phyloP scores from a whole-genome alignment of 2,797 vertebrate genomes.

The Anolis apletophallus region DNA sequence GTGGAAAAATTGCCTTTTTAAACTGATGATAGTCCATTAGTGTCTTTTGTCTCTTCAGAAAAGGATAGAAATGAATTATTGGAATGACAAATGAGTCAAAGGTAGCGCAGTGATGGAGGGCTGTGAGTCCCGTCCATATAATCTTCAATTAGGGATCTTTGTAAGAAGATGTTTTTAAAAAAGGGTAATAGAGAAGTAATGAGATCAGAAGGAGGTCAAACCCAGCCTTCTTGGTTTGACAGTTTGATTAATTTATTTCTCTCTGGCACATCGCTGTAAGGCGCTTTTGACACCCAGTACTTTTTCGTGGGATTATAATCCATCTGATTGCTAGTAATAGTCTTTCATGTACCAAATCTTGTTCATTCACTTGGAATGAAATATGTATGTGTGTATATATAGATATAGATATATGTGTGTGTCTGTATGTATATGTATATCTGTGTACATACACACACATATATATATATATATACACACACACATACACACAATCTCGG shows the following conservation, averaged over 20 bases:
- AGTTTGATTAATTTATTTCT: constrained; percentile 96
- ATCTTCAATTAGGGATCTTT: constrained; percentile 94
- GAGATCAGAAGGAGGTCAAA: constrained; percentile 92
- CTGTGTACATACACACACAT: too few species aligned
- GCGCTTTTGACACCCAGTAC: constrained; percentile 85
- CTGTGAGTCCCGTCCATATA: constrained; percentile 84
- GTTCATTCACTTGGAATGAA: constrained; percentile 47
- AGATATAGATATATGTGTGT: too few species aligned
- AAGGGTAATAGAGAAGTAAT: constrained; percentile 88
- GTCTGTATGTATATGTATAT: too few species aligned
- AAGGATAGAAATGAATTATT: constrained; percentile 86
- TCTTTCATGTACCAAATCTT: constrained; percentile 59
- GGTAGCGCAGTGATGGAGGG: constrained; percentile 84
- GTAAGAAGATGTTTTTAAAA: constrained; percentile 88
- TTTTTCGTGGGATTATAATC: constrained; percentile 74
- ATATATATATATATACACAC: too few species aligned
- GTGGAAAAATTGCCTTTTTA: constrained; percentile 86
- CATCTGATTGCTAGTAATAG: constrained; percentile 70
- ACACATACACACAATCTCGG: too few species aligned
- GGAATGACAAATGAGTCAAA: constrained; percentile 86
- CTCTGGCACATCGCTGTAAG: constrained; percentile 86
- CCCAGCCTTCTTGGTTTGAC: constrained; percentile 87
- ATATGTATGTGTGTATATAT: neutral
- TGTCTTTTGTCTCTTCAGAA: constrained; percentile 81
- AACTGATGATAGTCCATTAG: constrained; percentile 85